phyloP scores from a whole-genome alignment of 1,140 invertebrate species.

The Chymomyza costata region DNA sequence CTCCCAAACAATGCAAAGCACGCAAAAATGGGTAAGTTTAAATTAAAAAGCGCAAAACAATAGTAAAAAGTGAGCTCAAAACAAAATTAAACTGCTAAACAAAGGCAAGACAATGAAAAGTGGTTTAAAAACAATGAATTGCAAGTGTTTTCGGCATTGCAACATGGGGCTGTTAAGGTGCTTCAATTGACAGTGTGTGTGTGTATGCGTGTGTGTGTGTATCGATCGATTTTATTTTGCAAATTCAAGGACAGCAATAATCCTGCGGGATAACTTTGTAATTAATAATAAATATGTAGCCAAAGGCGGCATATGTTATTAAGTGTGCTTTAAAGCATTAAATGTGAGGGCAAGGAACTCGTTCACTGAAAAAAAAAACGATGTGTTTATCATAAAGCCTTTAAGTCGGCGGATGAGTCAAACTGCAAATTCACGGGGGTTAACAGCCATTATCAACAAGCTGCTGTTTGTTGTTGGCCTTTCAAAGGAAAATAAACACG shows the following conservation, averaged over 20 bases:
- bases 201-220: slow-evolving; percentile 54
- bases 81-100: not conserved
- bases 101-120: slow-evolving; percentile 5
- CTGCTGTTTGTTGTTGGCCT: slow-evolving; percentile 40
- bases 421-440: slow-evolving; percentile 37
- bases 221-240: slow-evolving; percentile 70
- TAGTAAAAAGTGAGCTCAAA: slow-evolving; percentile 12
- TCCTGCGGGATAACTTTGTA: slow-evolving; percentile 53
- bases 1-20: slow-evolving; percentile 62
- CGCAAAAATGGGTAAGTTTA: slow-evolving; percentile 67
- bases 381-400: too few species aligned
- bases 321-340: too few species aligned
- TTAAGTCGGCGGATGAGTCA: slow-evolving; percentile 43
- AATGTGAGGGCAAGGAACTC: too few species aligned
- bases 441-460: slow-evolving; percentile 41
- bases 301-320: too few species aligned
- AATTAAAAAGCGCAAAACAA: slow-evolving; percentile 45
- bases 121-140: not conserved
- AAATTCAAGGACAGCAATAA: slow-evolving; percentile 65
- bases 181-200: slow-evolving; percentile 17
- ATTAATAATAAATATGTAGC: too few species aligned
- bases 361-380: too few species aligned
- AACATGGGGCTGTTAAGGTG: slow-evolving; percentile 32
- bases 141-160: slow-evolving; percentile 19
- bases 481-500: slow-evolving; percentile 42